Evolutionary conservation across 2,888 invertebrate species (phyloP).

Genomic region (Drosophila leonis): DNA sequence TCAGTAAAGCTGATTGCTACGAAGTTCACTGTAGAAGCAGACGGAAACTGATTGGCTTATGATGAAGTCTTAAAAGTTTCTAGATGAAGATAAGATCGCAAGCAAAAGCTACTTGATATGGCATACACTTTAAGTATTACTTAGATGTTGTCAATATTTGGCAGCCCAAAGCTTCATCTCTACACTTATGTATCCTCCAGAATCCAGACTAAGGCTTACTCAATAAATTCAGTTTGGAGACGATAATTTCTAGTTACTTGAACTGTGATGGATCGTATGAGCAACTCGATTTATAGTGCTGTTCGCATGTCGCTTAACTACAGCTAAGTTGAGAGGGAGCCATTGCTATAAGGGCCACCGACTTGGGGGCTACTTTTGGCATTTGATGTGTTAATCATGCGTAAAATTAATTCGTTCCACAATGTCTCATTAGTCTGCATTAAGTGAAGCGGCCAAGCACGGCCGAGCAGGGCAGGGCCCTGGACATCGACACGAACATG

Average conservation of each 20-base stretch:
- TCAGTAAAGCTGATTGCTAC: too few species aligned
- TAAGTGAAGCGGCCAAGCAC: constrained; percentile 74
- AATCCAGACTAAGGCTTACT: too few species aligned
- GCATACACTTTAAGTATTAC: neutral
- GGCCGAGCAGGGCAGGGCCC: constrained; percentile 20
- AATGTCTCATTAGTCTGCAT: constrained; percentile 83
- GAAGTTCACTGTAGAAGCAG: too few species aligned
- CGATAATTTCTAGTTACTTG: neutral
- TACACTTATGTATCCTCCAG: too few species aligned
- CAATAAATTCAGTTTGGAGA: neutral
- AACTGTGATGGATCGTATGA: constrained; percentile 18
- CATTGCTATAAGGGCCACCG: neutral
- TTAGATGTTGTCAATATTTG: too few species aligned
- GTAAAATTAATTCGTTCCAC: constrained; percentile 83
- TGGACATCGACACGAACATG: constrained; percentile 19
- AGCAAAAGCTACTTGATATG: neutral
- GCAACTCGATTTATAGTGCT: constrained; percentile 13
- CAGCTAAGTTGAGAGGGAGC: neutral
- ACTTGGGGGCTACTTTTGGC: constrained; percentile 42
- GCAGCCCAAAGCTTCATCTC: too few species aligned
- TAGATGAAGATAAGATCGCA: neutral
- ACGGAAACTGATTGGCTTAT: too few species aligned
- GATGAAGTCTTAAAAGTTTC: too few species aligned
- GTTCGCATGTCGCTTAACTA: neutral
- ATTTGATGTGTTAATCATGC: constrained; percentile 83